phyloP scores from a whole-genome alignment of 2,888 invertebrate species.

The Drosophila fulvimacula region DNA sequence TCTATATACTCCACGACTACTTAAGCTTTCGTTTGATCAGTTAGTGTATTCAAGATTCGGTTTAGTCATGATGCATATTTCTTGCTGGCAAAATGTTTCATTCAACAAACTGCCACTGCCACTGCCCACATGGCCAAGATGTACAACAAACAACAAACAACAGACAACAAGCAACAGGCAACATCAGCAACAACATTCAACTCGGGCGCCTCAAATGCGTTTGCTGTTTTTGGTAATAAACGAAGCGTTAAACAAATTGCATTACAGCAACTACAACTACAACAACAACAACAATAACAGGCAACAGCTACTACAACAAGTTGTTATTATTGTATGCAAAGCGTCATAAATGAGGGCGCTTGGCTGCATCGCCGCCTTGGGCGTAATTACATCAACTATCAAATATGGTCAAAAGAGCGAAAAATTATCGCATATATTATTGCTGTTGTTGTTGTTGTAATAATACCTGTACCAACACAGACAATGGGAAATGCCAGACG shows the following conservation, averaged over 20 bases:
- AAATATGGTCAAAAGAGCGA: conserved; percentile 74
- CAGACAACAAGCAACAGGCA: conserved; percentile 7
- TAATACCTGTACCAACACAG: conserved; percentile 24
- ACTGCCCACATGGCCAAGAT: conserved; percentile 42
- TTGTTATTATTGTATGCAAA: conserved; percentile 64
- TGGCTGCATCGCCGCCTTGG: conserved; percentile 58
- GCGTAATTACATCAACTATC: conserved; percentile 72
- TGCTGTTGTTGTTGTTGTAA: conserved; percentile 42
- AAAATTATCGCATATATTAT: conserved; percentile 64
- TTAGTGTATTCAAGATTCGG: conserved; percentile 15
- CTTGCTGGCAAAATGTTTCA: conserved; percentile 29
- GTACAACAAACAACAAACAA: conserved; percentile 9
- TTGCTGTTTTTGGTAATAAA: conserved; percentile 78
- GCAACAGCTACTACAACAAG: conserved; percentile 21
- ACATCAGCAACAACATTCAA: conserved; percentile 9
- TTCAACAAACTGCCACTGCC: conserved; percentile 32
- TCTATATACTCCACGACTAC: neutral
- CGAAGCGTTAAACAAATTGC: conserved; percentile 82
- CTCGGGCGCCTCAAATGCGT: conserved; percentile 49
- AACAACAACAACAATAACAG: conserved; percentile 32
- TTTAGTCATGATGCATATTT: neutral
- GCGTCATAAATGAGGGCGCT: conserved; percentile 74
- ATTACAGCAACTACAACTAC: conserved; percentile 62
- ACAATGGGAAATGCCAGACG: conserved; percentile 40
- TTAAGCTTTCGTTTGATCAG: neutral